These are phyloP conservation scores for Trichomalopsis sarcophagae DNA, from an alignment of 1,140 invertebrate species.

Conservation along the genomic window DNA sequence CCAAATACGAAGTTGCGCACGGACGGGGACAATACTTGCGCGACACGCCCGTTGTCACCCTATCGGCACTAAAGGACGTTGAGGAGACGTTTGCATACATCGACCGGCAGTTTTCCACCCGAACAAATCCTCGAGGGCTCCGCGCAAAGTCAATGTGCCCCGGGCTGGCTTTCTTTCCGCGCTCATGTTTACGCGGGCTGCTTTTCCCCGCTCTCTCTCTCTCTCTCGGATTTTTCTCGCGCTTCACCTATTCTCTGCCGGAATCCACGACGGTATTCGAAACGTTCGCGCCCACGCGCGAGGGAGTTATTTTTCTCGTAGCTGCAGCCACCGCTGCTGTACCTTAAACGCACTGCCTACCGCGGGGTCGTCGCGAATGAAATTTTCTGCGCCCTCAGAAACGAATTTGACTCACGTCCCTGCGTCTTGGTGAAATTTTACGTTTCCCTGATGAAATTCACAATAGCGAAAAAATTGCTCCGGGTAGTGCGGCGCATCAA, in stretches of 20 bases:
- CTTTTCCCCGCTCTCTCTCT: background rate
- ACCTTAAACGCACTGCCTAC: background rate
- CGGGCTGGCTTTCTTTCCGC: background rate
- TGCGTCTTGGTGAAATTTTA: too few relatives aligned
- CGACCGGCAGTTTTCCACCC: conserved; percentile 72
- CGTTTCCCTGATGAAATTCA: too few relatives aligned
- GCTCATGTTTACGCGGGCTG: background rate
- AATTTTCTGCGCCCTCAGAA: background rate
- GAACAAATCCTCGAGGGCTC: conserved; percentile 69
- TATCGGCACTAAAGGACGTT: conserved; percentile 69
- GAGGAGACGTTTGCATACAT: conserved; percentile 73
- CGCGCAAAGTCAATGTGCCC: conserved; percentile 41
- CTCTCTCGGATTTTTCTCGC: conserved; percentile 8
- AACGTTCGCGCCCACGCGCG: background rate
- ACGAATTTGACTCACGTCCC: conserved; percentile 43
- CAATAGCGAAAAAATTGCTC: background rate
- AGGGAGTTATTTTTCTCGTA: conserved; percentile 32
- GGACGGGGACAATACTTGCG: conserved; percentile 66
- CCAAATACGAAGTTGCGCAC: conserved; percentile 54
- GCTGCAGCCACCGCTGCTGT: background rate
- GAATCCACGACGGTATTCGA: conserved; percentile 35
- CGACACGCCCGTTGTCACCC: conserved; percentile 73
- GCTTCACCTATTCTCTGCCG: background rate
- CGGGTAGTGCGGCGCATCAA: too few relatives aligned
- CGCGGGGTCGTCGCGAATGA: conserved; percentile 13